Conservation (phyloP, 23 tunicate genomes). For the Ciona savignyi region DNA sequence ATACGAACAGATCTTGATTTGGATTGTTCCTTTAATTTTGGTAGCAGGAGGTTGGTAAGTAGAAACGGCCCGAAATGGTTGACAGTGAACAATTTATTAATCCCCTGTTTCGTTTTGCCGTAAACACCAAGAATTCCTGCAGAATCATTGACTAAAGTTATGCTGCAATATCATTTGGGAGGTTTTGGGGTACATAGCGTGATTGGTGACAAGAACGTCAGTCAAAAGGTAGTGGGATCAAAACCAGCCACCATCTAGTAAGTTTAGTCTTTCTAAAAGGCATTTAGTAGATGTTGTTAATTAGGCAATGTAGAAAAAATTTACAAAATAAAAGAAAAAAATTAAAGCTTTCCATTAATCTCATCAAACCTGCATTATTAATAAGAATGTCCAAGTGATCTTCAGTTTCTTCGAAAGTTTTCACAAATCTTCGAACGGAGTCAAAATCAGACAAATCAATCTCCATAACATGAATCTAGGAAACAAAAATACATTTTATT, state of each 20-base stretch:
- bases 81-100: conserved; percentile 46
- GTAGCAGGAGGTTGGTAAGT: conserved; percentile 59
- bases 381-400: conserved; percentile 21
- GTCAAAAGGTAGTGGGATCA: not conserved
- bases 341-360: too few relatives aligned
- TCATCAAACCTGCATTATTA: conserved; percentile 51
- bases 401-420: conserved; percentile 12
- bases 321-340: too few relatives aligned
- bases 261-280: too few relatives aligned
- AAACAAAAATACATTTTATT: too few relatives aligned
- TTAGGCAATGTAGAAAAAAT: too few relatives aligned
- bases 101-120: conserved; percentile 42
- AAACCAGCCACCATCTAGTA: not conserved
- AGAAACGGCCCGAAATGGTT: conserved; percentile 85
- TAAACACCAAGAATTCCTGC: not conserved
- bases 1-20: conserved; percentile 44
- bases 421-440: conserved; percentile 17
- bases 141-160: too few relatives aligned
- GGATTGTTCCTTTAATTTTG: conserved; percentile 58
- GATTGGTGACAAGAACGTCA: too few relatives aligned
- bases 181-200: too few relatives aligned
- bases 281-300: too few relatives aligned
- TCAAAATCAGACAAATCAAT: conserved; percentile 22
- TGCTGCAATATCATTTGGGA: too few relatives aligned
- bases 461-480: conserved; percentile 16